phyloP scores from a whole-genome alignment of 2,888 invertebrate species.

The Monoplex corrugatus region DNA sequence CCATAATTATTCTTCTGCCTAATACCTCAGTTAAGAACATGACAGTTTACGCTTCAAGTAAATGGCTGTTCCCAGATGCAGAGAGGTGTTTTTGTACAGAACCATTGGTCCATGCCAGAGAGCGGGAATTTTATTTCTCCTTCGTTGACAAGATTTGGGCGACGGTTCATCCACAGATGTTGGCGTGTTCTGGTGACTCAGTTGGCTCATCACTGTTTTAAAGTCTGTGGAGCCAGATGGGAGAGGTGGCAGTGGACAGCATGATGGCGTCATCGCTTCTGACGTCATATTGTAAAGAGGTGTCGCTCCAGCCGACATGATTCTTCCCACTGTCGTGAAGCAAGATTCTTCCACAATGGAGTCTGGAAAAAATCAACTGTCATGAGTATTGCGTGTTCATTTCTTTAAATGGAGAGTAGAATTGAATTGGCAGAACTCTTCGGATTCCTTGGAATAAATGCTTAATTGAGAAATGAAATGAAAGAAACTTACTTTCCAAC shows the following conservation, averaged over 20 bases:
- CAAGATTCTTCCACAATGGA: not conserved
- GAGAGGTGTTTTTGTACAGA: not conserved
- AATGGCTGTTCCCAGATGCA: slow-evolving; percentile 25
- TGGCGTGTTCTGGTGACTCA: not conserved
- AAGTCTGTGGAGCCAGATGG: slow-evolving; percentile 11
- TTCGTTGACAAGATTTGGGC: not conserved
- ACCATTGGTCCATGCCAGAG: slow-evolving; percentile 39
- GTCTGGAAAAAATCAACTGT: not conserved
- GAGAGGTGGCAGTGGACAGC: slow-evolving; percentile 18
- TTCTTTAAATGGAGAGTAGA: too few relatives aligned
- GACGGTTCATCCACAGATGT: not conserved
- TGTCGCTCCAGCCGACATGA: not conserved
- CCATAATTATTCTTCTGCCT: too few relatives aligned
- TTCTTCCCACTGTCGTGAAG: not conserved
- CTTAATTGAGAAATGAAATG: too few relatives aligned
- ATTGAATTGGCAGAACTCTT: not conserved
- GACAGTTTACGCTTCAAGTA: slow-evolving; percentile 20
- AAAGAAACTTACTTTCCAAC: too few relatives aligned
- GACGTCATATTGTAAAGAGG: not conserved
- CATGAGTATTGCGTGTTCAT: too few relatives aligned
- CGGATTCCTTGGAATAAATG: not conserved
- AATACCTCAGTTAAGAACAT: too few relatives aligned
- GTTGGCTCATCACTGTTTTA: slow-evolving; percentile 2
- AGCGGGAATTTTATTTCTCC: not conserved
- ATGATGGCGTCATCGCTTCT: not conserved